Percentiles rank a stretch among this genome's conserved stretches.
These are phyloP conservation scores for Agapornis roseicollis DNA, from an alignment of 2,113 vertebrate species.

Conservation along the genomic window DNA sequence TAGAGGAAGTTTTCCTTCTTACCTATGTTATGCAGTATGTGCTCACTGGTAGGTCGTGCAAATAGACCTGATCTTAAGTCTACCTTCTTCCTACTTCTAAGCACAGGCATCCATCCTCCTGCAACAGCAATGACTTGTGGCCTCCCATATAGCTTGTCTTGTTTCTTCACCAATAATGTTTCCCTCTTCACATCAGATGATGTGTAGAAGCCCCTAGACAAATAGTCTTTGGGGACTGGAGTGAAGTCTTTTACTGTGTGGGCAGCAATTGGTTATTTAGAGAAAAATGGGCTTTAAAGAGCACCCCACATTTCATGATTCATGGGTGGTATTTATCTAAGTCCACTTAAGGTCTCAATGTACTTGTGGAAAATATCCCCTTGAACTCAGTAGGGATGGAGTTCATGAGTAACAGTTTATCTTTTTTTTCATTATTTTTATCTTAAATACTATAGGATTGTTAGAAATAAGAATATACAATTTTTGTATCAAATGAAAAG, in stretches of 20 bases:
- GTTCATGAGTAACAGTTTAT: not conserved
- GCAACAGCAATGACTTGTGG: not conserved
- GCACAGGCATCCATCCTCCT: fast-evolving
- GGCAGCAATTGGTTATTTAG: not conserved
- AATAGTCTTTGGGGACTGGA: not conserved
- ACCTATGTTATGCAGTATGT: not conserved
- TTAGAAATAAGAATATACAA: not conserved
- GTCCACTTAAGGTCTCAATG: not conserved
- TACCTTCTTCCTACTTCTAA: not conserved
- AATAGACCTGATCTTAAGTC: not conserved
- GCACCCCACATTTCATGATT: not conserved
- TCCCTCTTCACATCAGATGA: not conserved
- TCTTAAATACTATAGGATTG: not conserved
- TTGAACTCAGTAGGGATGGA: not conserved
- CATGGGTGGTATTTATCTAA: not conserved
- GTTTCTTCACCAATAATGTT: not conserved
- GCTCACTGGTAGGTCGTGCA: not conserved
- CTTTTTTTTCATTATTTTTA: not conserved
- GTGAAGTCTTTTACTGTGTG: not conserved
- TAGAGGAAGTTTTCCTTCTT: not conserved
- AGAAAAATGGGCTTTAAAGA: not conserved
- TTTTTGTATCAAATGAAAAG: not conserved
- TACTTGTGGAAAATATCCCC: not conserved
- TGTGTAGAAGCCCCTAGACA: not conserved
- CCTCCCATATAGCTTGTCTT: no score